Conservation (phyloP, 1,140 invertebrate genomes). For the Drosophila rufa region DNA sequence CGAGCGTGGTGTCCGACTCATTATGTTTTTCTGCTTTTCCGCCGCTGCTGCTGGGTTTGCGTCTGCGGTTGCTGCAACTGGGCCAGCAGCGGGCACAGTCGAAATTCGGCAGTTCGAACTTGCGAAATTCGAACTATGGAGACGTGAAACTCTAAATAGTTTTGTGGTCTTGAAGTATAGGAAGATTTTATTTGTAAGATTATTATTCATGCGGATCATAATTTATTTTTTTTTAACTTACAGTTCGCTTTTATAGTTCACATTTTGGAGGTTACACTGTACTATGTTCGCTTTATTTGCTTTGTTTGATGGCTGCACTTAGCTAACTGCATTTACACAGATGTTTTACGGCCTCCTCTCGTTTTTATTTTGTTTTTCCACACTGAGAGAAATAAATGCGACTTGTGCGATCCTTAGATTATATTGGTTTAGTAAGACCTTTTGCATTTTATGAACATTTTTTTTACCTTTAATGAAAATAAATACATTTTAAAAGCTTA, state of each 20-base stretch:
- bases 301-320: constrained; percentile 32
- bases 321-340: constrained; percentile 59
- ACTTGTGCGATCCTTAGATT: too few species aligned
- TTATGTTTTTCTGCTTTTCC: constrained; percentile 12
- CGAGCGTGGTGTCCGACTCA: constrained; percentile 23
- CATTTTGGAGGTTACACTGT: constrained; percentile 1
- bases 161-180: background rate
- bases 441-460: background rate
- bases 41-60: constrained; percentile 28
- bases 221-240: too few species aligned
- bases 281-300: constrained; percentile 17
- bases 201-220: too few species aligned
- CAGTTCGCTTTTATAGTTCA: background rate
- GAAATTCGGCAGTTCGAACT: constrained; percentile 2
- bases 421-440: too few species aligned
- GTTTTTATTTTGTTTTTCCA: constrained; percentile 16
- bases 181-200: background rate
- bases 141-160: background rate
- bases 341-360: constrained; percentile 50
- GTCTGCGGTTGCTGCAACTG: constrained; percentile 63
- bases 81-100: constrained; percentile 52
- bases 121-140: constrained; percentile 20
- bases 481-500: too few species aligned
- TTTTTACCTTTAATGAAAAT: too few species aligned
- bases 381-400: background rate